Evolutionary conservation across 2,113 vertebrate species (phyloP), one percentile per base, ranked within the genome.

Genomic region (Ammodytes dubius): DNA sequence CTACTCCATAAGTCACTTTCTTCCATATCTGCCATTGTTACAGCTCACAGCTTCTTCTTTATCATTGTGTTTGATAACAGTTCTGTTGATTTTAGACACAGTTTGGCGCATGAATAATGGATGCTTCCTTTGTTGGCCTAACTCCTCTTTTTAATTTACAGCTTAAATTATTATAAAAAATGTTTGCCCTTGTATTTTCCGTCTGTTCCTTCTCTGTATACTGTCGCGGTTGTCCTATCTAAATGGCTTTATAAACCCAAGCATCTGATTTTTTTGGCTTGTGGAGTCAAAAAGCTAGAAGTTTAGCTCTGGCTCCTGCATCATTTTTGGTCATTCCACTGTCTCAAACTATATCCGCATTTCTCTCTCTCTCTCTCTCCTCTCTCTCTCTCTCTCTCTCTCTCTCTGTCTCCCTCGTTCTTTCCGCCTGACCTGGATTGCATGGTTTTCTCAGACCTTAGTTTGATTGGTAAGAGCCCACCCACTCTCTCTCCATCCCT

Each of bases 371-470:
- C 59, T 88, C 77, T 87, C 64, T 77, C 79, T 82, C 67, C 77
- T 83, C 75, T 89, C 27, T 2, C 27, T 94, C 87, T 91, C 13
- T 65, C 77, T 90, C 83, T 88, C 59, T 88, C 77, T 87, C 64
- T 77, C 79, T 82, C 67, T 82, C 83, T 91, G 67, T 90, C 85
- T 88, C 70, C 78, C 85, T 80, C 81, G 65, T 54, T 88, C 88
- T 93, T 87, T 91, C 87, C 82, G 87, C 93, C 87, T 91, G 91
- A 91, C 97, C 95, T 94, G 97, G 97, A 96, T 96, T 98, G 96
- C 97, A 99, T 97, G 98, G 96, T 95, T 96, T 96, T 92, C 96
- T 97, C 97, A 98, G 97, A 97, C 94, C 97, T 96, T 96, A 97
- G 96, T 98, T 97, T 98, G 95, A 97, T 98, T 97, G 97, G 97